Conservation (phyloP, 2,888 invertebrate genomes). For the Oscheius onirici region DNA sequence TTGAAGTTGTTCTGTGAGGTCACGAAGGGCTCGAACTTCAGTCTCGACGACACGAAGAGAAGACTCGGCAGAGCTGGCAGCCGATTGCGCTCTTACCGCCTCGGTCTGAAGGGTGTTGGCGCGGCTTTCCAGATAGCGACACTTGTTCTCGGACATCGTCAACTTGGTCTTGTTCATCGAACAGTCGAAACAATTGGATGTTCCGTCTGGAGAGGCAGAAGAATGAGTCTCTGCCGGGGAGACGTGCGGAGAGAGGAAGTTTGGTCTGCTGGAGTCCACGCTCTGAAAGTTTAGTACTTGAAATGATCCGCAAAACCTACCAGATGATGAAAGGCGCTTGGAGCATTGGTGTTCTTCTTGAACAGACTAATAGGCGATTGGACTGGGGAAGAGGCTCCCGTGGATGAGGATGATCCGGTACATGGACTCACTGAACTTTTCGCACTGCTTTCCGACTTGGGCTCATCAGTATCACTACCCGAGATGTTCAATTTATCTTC, state of each 20-base stretch:
- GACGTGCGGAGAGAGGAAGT: constrained; percentile 28
- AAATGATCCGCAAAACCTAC: no score
- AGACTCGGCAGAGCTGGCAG: constrained; percentile 37
- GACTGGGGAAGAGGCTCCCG: constrained; percentile 5
- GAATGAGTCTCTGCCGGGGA: constrained; percentile 34
- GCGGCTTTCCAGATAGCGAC: constrained; percentile 40
- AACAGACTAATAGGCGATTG: constrained; percentile 27
- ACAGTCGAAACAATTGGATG: constrained; percentile 49
- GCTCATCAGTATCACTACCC: constrained; percentile 23
- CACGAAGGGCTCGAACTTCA: constrained; percentile 38
- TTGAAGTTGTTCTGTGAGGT: constrained; percentile 49
- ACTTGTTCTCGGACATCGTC: constrained; percentile 40
- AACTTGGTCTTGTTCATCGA: constrained; percentile 43
- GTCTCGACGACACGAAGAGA: constrained; percentile 35
- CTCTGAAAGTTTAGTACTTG: constrained; percentile 23
- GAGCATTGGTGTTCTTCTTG: constrained; percentile 24
- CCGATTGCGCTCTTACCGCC: constrained; percentile 35
- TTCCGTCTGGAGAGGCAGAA: constrained; percentile 30
- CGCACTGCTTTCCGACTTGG: constrained; percentile 21
- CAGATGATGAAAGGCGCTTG: constrained; percentile 33
- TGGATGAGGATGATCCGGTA: constrained; percentile 6
- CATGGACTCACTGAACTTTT: constrained; percentile 20
- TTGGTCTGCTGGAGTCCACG: constrained; percentile 30
- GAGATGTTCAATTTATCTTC: constrained; percentile 18
- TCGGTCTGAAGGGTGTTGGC: constrained; percentile 40